Conservation (phyloP, 1,140 invertebrate species). For the Drosophila prosaltans region DNA sequence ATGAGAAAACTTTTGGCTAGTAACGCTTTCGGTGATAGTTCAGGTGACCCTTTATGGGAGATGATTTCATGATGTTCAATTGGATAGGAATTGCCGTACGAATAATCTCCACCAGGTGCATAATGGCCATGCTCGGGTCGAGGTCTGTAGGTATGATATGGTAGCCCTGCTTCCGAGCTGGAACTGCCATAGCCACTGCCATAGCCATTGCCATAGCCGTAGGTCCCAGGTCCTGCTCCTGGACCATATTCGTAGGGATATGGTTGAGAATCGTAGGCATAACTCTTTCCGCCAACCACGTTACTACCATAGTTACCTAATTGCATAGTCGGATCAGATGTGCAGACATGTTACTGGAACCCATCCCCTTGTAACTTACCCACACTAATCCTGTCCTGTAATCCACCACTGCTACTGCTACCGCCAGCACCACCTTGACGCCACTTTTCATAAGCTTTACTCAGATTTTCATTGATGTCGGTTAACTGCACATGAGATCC, state of each 20-base stretch:
- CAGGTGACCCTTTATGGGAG: slow-evolving; percentile 63
- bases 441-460: slow-evolving; percentile 72
- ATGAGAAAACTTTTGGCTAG: slow-evolving; percentile 86
- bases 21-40: slow-evolving; percentile 70
- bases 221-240: slow-evolving; percentile 19
- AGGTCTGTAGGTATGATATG: slow-evolving; percentile 66
- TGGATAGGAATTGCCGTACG: slow-evolving; percentile 43
- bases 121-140: slow-evolving; percentile 58
- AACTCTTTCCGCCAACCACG: slow-evolving; percentile 41
- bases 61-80: slow-evolving; percentile 62
- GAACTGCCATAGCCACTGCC: slow-evolving; percentile 47
- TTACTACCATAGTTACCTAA: slow-evolving; percentile 52
- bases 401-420: neutral
- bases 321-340: neutral
- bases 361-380: slow-evolving; percentile 47
- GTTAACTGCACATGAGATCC: slow-evolving; percentile 28
- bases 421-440: slow-evolving; percentile 20
- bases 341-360: neutral
- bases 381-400: slow-evolving; percentile 72
- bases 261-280: slow-evolving; percentile 47
- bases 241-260: slow-evolving; percentile 60
- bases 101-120: slow-evolving; percentile 61
- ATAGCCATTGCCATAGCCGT: slow-evolving; percentile 53
- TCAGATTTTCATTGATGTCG: slow-evolving; percentile 55
- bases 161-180: slow-evolving; percentile 59